Base-by-base conservation (phyloP, 2,113 vertebrate species). In the Misgurnus mizolepis region DNA sequence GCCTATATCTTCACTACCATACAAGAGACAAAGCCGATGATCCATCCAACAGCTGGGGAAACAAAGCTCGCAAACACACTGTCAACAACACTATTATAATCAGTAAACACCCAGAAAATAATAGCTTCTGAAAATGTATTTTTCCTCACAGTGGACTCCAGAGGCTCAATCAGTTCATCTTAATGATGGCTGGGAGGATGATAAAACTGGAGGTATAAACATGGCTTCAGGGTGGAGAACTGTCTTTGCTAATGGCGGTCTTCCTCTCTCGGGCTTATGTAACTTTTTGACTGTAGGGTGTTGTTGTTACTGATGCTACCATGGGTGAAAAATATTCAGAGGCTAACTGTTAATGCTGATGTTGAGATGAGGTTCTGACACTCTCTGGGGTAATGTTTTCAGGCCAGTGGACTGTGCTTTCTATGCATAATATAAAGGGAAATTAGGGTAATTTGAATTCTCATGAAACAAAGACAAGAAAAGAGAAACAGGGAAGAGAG, bases 401-500 rank as follows among this genome's bases (percentile, higher is more conserved):
- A 43, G 49, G 34, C 39, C 22, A 12, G 12, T 22, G 39, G 79
- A 34, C 27, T 34, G 27, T 34, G 27, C 27, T 34, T 34, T 34
- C 27, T 2, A 34, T 67, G 72, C 71, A 77, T 67, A 27, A 79
- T 73, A 78, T 58, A 41, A 56, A 65, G 49, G 4, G 47, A 50
- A 78, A 81, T 75, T 78, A 62, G 43, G 43, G 40, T 43, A 61
- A 68, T 67, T 43, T 77, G 85, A 68, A 68, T 6, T 49, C 9
- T 41, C 40, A 43, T 40, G 45, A 45, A 43, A 45, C 68, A 69
- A 75, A 45, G 27, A 40, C 10, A 77, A 78, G 47, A 64, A 41
- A 45, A 56, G n/a, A 60, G 53, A 27, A 43, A 64, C 14, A 40
- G 5, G 12, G 56, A 22, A 34, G 9, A 9, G 6, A 17, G 22